These are phyloP conservation scores for western clawed frog (Xenopus tropicalis) DNA, from an alignment of 2,113 vertebrate genomes.

Conservation along the genomic window DNA sequence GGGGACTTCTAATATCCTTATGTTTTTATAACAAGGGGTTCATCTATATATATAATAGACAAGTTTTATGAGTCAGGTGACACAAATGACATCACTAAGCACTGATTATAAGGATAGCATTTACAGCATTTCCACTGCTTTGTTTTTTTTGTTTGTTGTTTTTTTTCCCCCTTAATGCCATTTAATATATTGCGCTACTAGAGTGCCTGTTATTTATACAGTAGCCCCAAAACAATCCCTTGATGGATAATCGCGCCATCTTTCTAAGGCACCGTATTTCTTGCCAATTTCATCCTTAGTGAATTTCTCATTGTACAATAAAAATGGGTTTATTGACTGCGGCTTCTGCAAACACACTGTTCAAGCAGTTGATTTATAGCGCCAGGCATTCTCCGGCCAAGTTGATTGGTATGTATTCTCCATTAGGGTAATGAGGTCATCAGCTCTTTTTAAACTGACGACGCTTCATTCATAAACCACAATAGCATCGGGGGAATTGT, in stretches of 20 bases:
- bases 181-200: background rate
- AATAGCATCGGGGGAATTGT: conserved; percentile 11
- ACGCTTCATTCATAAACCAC: conserved; percentile 21
- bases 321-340: conserved; percentile 41
- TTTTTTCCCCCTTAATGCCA: background rate
- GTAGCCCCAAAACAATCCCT: conserved; percentile 5
- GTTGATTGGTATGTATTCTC: conserved; percentile 25
- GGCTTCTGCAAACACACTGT: conserved; percentile 29
- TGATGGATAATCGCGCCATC: conserved; percentile 25
- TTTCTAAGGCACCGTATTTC: conserved; percentile 12
- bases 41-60: too few species aligned
- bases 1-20: too few species aligned
- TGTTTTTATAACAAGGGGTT: too few species aligned
- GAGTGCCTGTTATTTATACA: conserved; percentile 11
- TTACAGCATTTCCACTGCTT: too few species aligned
- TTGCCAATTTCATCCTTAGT: conserved; percentile 31
- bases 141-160: too few species aligned
- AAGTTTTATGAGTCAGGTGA: too few species aligned
- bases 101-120: too few species aligned
- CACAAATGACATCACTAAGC: too few species aligned
- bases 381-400: conserved; percentile 1
- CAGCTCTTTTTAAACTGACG: background rate
- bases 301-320: conserved; percentile 37
- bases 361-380: conserved; percentile 27
- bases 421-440: conserved; percentile 39